Evolutionary conservation across 2,797 vertebrate genomes (phyloP), one percentile per base, ranked within the genome.

Genomic region (Sebastes matsubarae): DNA sequence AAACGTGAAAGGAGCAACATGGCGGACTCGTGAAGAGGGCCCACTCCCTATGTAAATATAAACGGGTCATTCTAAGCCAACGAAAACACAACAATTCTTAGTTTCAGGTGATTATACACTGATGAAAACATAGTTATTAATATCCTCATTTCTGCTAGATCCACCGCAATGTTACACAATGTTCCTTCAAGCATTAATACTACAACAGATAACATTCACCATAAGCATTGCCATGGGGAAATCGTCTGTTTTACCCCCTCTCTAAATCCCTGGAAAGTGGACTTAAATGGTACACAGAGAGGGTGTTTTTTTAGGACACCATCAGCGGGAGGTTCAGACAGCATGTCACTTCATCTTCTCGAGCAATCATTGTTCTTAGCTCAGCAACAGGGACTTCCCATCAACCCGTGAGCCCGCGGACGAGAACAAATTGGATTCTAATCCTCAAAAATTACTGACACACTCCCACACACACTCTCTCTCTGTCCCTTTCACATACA

Each of bases 391-490:
- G 82, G 81, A 73, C 80, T 75, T 87, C 80, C 73, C 68, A 81
- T 90, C 80, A 87, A 66, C 82, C 78, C 5, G 0, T 22, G 57
- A 82, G 77, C 80, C 72, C 29, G n/a, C 50, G 66, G 57, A 78
- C 75, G 68, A 32, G 73, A 84, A 86, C 86, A 90, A 88, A 91
- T 90, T 92, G 86, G 72, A 91, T 84, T 88, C 75, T 91, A 88
- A 89, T 92, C 80, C 80, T 76, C 68, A 13, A 74, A 89, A 86
- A 85, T 81, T 69, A 84, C 82, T 72, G 64, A 76, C 79, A 79
- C 54, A 68, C 80, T 36, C 67, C 11, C 32, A 60, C 83, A 42
- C 46, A 34, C 46, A 76, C 38, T 14, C 30, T 16, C 14, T 22
- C 36, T 55, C 14, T 24, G 11, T 77, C 71, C 20, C 29, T 68